Conservation (phyloP, 1,140 invertebrate genomes). For the Nasonia giraulti region DNA sequence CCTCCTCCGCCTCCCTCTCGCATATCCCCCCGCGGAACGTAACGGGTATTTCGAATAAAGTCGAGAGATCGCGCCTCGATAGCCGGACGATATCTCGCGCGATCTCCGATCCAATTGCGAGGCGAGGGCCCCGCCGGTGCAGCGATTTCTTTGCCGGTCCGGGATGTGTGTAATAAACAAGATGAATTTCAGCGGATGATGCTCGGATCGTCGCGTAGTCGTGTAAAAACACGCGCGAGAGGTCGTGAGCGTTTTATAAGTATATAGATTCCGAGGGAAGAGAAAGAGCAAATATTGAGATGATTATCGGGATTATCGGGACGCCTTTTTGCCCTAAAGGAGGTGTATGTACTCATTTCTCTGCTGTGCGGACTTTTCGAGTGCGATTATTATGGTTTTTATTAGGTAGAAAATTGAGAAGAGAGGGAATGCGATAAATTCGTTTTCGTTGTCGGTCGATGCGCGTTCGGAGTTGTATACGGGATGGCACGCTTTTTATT, state of each 20-base stretch:
- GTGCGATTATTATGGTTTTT: constrained; percentile 23
- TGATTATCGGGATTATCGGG: constrained; percentile 38
- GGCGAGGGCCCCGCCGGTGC: not conserved
- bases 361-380: not conserved
- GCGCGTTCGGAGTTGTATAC: not conserved
- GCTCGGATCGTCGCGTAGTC: too few relatives aligned
- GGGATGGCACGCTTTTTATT: not conserved
- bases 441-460: not conserved
- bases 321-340: not conserved
- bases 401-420: constrained; percentile 6
- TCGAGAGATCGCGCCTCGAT: constrained; percentile 18
- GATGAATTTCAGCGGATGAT: constrained; percentile 24
- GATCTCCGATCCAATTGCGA: constrained; percentile 23
- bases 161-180: not conserved
- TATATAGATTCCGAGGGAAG: not conserved
- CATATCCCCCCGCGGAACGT: constrained; percentile 2
- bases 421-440: not conserved
- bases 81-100: constrained; percentile 32
- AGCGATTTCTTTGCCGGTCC: not conserved
- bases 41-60: constrained; percentile 26
- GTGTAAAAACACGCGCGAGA: not conserved
- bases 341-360: not conserved
- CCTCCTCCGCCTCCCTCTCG: not conserved
- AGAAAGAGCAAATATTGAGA: constrained; percentile 43
- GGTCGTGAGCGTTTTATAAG: not conserved